Percentiles rank a stretch among this genome's conserved stretches.
Evolutionary conservation across 2,797 vertebrate species (phyloP).

Genomic region (Gymnopithys bicolor): DNA sequence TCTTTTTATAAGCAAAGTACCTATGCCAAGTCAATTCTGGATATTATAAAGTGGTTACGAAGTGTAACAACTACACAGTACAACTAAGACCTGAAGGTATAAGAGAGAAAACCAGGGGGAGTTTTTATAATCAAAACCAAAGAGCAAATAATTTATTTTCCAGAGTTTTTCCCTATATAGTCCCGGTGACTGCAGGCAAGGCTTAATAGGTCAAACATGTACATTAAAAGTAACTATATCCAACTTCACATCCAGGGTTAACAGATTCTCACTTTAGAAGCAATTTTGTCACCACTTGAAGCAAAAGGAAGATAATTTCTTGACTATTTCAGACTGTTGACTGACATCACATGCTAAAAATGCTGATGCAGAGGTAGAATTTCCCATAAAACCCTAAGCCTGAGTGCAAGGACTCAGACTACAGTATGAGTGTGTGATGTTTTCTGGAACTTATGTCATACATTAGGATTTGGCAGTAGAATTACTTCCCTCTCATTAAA

Average conservation of each 20-base stretch:
- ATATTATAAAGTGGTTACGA: background rate
- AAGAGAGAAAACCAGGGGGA: background rate
- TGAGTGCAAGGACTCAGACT: background rate
- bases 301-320: background rate
- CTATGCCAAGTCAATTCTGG: background rate
- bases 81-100: background rate
- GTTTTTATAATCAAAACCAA: background rate
- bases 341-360: background rate
- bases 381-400: background rate
- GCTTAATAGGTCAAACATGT: background rate
- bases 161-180: background rate
- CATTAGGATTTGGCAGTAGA: constrained; percentile 56
- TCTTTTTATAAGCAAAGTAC: background rate
- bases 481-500: constrained; percentile 71
- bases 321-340: background rate
- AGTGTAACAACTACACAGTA: background rate
- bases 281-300: background rate
- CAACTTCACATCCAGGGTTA: background rate
- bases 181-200: background rate
- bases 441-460: constrained; percentile 19
- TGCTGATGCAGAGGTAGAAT: background rate
- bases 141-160: background rate
- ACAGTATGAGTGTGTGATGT: background rate
- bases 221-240: background rate
- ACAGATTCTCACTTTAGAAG: background rate